Percentiles rank a stretch among this genome's conserved stretches.
Evolutionary conservation across 2,113 vertebrate genomes (phyloP).

Genomic region (Abramis brama): DNA sequence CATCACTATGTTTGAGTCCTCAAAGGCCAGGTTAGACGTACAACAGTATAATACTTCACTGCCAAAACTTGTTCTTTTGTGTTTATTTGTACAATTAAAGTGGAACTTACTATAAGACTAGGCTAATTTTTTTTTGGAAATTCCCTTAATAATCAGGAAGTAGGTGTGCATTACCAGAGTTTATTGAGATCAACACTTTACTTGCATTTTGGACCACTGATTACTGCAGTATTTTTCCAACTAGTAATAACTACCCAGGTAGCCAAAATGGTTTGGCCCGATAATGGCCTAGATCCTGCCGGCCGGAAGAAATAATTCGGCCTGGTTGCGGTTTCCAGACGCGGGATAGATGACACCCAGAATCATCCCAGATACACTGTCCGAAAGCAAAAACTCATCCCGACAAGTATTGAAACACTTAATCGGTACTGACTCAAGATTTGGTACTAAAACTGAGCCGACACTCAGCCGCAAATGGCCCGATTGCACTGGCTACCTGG

Average conservation of each 20-base stretch:
- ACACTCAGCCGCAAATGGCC: too few relatives aligned
- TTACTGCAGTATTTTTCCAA: neutral
- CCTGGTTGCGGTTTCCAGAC: too few relatives aligned
- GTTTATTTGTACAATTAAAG: neutral
- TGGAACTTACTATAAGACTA: neutral
- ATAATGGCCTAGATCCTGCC: too few relatives aligned
- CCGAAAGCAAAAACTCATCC: too few relatives aligned
- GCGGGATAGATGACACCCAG: too few relatives aligned
- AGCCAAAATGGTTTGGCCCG: too few relatives aligned
- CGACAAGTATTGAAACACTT: too few relatives aligned
- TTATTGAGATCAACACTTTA: neutral
- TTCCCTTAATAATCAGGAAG: neutral
- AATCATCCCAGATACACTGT: too few relatives aligned
- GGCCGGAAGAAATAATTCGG: too few relatives aligned
- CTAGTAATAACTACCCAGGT: neutral
- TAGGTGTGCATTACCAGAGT: neutral
- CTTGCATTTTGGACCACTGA: neutral
- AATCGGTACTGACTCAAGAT: too few relatives aligned
- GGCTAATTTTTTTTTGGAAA: neutral
- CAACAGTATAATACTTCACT: slow-evolving; percentile 1
- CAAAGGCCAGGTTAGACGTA: neutral
- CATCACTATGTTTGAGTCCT: neutral
- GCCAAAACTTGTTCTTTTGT: neutral
- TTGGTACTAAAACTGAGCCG: too few relatives aligned
- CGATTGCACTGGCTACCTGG: too few relatives aligned